phyloP scores from a whole-genome alignment of 2,888 invertebrate species.

The Crocallis elinguaria region DNA sequence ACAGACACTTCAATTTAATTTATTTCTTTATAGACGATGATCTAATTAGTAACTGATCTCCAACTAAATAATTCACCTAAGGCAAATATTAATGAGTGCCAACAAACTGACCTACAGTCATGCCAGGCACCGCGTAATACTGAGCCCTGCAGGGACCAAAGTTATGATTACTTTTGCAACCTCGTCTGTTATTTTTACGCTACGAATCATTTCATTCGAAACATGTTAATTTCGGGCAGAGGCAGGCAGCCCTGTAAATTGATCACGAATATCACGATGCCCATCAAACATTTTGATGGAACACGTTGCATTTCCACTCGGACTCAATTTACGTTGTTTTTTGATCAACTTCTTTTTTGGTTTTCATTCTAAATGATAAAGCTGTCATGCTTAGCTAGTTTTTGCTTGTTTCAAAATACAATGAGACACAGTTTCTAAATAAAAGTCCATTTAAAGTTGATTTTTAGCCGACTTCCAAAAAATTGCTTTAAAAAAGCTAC shows the following conservation, averaged over 20 bases:
- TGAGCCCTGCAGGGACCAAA: conserved; percentile 39
- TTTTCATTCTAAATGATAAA: not conserved
- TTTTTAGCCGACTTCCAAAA: too few relatives aligned
- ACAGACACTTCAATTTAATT: not conserved
- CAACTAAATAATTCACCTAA: conserved; percentile 34
- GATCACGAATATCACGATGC: conserved; percentile 35
- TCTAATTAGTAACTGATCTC: conserved; percentile 1
- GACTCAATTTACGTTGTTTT: conserved; percentile 10
- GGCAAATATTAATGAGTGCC: conserved; percentile 38
- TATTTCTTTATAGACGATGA: not conserved
- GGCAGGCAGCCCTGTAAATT: conserved; percentile 32
- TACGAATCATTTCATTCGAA: conserved; percentile 39
- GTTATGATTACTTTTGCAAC: conserved; percentile 45
- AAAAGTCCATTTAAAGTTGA: too few relatives aligned
- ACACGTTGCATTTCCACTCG: conserved; percentile 20
- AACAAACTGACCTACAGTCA: conserved; percentile 38
- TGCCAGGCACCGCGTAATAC: conserved; percentile 29
- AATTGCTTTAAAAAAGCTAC: too few relatives aligned
- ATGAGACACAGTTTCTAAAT: too few relatives aligned
- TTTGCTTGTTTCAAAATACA: too few relatives aligned
- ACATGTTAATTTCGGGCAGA: conserved; percentile 38
- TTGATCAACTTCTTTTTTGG: not conserved
- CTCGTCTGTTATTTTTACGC: conserved; percentile 45
- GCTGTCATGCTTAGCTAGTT: too few relatives aligned
- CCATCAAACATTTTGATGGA: conserved; percentile 31